Conservation (phyloP, 92 coral and sea anemone genomes). For the Desmophyllum pertusum region DNA sequence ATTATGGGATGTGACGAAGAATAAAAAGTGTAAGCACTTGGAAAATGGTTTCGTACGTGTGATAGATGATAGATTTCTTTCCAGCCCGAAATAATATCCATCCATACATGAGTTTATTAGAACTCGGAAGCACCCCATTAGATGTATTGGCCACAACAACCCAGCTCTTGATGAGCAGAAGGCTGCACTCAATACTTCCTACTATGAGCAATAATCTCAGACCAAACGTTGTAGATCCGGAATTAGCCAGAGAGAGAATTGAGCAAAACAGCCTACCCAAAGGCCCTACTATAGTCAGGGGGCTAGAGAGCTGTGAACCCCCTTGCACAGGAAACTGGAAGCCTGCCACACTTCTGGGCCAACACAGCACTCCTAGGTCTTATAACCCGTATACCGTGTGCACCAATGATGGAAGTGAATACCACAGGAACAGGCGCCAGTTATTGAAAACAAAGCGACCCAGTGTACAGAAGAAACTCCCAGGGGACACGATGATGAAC, state of each 20-base stretch:
- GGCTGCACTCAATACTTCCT: conserved; percentile 19
- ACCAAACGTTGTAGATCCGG: conserved; percentile 4
- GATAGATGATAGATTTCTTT: not conserved
- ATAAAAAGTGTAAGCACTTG: not conserved
- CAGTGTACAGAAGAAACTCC: not conserved
- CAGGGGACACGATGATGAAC: not conserved
- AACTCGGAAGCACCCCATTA: conserved; percentile 49
- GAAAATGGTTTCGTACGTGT: not conserved
- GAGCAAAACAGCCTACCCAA: not conserved
- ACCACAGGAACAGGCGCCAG: not conserved
- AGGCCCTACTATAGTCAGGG: not conserved
- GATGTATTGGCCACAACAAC: too few relatives aligned
- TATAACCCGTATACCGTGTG: not conserved
- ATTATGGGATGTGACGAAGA: too few relatives aligned
- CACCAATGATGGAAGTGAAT: not conserved
- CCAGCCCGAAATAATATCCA: not conserved
- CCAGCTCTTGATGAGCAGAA: conserved; percentile 51
- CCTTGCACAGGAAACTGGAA: not conserved
- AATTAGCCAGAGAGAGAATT: not conserved
- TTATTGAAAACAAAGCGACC: not conserved
- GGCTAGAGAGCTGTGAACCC: not conserved
- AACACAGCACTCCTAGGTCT: not conserved
- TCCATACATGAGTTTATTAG: too few relatives aligned
- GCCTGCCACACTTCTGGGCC: not conserved
- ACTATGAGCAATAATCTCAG: not conserved